Percentiles rank a stretch among this genome's conserved stretches.
Evolutionary conservation across 2,888 invertebrate genomes (phyloP).

Genomic region (Dicyrtoma fusca): DNA sequence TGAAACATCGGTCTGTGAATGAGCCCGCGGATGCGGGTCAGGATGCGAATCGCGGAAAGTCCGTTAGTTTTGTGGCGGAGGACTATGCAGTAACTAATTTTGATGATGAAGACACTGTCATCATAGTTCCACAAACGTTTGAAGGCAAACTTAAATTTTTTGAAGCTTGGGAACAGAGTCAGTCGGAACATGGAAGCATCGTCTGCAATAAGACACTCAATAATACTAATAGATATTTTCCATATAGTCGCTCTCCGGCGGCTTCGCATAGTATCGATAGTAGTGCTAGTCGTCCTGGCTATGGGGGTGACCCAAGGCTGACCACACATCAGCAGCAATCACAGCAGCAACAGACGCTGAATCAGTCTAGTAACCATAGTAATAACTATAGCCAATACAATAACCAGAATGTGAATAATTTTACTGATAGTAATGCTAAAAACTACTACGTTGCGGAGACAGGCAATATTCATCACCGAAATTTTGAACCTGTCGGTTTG

Average conservation of each 20-base stretch:
- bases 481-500: constrained; percentile 15
- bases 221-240: constrained; percentile 27
- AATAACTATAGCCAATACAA: not conserved
- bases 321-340: constrained; percentile 16
- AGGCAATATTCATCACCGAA: constrained; percentile 35
- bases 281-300: not conserved
- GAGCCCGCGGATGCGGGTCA: not conserved
- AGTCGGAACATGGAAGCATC: constrained; percentile 24
- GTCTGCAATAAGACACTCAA: constrained; percentile 11
- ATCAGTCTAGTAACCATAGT: constrained; percentile 7
- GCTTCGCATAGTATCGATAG: not conserved
- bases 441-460: constrained; percentile 33
- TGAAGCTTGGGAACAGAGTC: constrained; percentile 48
- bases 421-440: not conserved
- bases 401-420: constrained; percentile 26
- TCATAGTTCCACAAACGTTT: constrained; percentile 53
- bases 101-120: constrained; percentile 39
- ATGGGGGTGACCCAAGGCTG: not conserved
- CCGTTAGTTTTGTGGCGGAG: constrained; percentile 25
- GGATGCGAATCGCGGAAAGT: constrained; percentile 15
- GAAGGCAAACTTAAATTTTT: constrained; percentile 53
- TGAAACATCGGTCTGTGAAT: constrained; percentile 31
- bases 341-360: constrained; percentile 41
- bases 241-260: constrained; percentile 24
- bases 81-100: constrained; percentile 20